phyloP scores from a whole-genome alignment of 2,888 invertebrate genomes.

The Tromatobia lineatoria region DNA sequence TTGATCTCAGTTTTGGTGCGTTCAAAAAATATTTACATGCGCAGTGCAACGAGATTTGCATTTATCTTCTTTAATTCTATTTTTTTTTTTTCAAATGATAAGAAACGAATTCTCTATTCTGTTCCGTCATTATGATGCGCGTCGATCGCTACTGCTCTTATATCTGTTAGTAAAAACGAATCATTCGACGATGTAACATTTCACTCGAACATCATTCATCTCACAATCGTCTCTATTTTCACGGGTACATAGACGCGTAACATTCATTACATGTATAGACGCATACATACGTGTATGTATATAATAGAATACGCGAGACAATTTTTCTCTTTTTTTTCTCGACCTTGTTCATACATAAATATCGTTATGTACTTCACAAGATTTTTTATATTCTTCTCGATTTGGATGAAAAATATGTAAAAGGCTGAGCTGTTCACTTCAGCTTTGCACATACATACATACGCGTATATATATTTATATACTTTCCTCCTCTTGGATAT shows the following conservation, averaged over 20 bases:
- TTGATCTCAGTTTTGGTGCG: conserved; percentile 63
- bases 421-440: conserved; percentile 70
- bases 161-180: conserved; percentile 15
- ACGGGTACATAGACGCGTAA: conserved; percentile 36
- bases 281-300: conserved; percentile 52
- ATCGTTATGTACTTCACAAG: conserved; percentile 67
- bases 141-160: conserved; percentile 7
- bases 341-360: conserved; percentile 64
- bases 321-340: conserved; percentile 46
- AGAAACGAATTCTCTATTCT: conserved; percentile 19
- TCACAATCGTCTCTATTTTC: conserved; percentile 25
- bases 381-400: conserved; percentile 64
- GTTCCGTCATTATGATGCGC: conserved; percentile 24
- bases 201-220: conserved; percentile 33
- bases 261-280: conserved; percentile 47
- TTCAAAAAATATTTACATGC: conserved; percentile 66
- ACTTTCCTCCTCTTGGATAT: conserved; percentile 28
- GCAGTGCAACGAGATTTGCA: conserved; percentile 44
- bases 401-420: conserved; percentile 75
- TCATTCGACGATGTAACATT: conserved; percentile 18
- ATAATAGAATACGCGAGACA: conserved; percentile 64
- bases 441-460: conserved; percentile 37
- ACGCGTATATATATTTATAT: conserved; percentile 40
- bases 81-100: conserved; percentile 11
- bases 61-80: conserved; percentile 12